These are phyloP conservation scores for Lepisosteus oculatus DNA, from an alignment of 2,113 vertebrate species.

Conservation along the genomic window DNA sequence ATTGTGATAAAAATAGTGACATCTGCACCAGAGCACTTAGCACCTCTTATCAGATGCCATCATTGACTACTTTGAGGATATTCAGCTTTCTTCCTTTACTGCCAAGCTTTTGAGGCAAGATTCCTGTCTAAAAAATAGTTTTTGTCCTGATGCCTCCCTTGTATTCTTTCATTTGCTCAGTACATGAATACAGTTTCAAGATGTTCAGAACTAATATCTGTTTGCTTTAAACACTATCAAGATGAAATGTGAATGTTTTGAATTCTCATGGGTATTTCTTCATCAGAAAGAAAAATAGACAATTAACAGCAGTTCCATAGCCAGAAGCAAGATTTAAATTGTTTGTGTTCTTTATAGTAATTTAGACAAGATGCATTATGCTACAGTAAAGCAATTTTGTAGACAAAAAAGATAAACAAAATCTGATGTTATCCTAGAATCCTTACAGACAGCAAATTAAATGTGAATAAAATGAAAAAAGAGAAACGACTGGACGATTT, in stretches of 20 bases:
- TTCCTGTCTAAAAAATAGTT: not conserved
- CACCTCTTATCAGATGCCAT: not conserved
- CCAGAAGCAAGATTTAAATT: not conserved
- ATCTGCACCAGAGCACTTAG: not conserved
- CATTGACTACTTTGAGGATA: not conserved
- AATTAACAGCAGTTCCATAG: not conserved
- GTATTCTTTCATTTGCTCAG: no score
- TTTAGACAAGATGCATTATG: not conserved
- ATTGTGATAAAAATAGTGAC: not conserved
- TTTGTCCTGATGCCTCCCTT: no score
- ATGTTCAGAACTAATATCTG: no score
- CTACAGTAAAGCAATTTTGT: not conserved
- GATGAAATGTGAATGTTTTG: not conserved
- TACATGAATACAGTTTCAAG: no score
- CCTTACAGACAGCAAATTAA: no score
- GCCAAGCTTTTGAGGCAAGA: not conserved
- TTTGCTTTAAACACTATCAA: no score
- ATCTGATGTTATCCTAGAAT: no score
- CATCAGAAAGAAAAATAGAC: not conserved
- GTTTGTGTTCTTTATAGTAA: not conserved
- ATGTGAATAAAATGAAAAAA: no score
- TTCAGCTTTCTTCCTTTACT: not conserved
- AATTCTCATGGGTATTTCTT: not conserved
- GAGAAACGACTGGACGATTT: no score
- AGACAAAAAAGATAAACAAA: not conserved